Conservation (phyloP, 2,113 vertebrate species). For the Anhinga rufa region DNA sequence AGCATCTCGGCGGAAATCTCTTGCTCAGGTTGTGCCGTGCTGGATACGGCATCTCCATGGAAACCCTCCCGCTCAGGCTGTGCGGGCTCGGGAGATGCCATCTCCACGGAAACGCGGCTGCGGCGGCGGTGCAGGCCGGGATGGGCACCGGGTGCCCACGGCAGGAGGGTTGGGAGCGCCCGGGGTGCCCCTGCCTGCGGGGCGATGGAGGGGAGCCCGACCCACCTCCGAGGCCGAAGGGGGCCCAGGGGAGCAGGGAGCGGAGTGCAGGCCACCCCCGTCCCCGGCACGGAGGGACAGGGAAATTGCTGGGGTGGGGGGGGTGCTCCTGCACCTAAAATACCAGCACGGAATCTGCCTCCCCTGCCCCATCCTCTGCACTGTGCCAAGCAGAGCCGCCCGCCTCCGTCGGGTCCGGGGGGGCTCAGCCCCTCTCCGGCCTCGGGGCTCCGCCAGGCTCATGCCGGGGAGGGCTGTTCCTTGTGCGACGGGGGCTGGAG, state of each 20-base stretch:
- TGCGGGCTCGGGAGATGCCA: constrained; percentile 60
- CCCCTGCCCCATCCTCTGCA: background rate
- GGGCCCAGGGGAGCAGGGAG: background rate
- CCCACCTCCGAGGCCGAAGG: background rate
- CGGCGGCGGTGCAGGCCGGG: constrained; percentile 29
- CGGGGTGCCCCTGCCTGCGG: background rate
- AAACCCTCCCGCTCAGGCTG: constrained; percentile 59
- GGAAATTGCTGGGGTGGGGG: background rate
- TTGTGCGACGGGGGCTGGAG: fast-evolving
- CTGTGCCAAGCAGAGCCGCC: background rate
- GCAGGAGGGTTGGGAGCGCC: background rate
- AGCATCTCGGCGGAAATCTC: constrained; percentile 19
- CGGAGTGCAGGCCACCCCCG: background rate
- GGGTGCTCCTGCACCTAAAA: background rate
- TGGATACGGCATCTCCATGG: constrained; percentile 65
- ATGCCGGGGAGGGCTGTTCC: fast-evolving
- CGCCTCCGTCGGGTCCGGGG: fast-evolving
- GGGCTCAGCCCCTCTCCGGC: background rate
- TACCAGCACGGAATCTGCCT: background rate
- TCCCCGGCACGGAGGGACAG: fast-evolving
- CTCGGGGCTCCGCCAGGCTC: background rate
- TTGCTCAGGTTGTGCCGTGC: constrained; percentile 49
- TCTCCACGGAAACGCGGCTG: constrained; percentile 61
- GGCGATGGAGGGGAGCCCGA: background rate
- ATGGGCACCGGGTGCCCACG: background rate